phyloP scores from a whole-genome alignment of 2,888 invertebrate species.

The Sphaerophoria rueppellii region DNA sequence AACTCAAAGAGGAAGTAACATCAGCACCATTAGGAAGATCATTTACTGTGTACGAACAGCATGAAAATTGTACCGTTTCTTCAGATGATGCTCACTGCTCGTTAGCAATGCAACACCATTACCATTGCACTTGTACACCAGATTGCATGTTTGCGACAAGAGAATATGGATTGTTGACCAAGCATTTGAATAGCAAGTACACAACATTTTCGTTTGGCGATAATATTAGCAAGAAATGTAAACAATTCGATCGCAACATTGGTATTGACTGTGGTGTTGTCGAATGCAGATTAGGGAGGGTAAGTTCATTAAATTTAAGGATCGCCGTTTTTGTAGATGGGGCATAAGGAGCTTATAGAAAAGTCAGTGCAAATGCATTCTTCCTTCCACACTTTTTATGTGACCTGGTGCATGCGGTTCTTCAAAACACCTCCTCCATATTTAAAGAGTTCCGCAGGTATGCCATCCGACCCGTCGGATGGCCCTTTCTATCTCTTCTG shows the following conservation, averaged over 20 bases:
- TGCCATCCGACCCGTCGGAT: too few species aligned
- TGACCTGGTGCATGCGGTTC: too few species aligned
- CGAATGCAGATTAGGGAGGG: constrained; percentile 58
- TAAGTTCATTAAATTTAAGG: constrained; percentile 17
- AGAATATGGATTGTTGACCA: constrained; percentile 40
- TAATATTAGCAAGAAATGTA: constrained; percentile 49
- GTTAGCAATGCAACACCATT: constrained; percentile 85
- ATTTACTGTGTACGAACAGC: constrained; percentile 24
- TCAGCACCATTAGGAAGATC: not conserved
- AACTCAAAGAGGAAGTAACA: not conserved
- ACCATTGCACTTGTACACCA: constrained; percentile 85
- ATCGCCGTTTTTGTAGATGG: too few species aligned
- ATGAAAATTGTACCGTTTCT: constrained; percentile 26
- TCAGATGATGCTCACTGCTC: constrained; percentile 21
- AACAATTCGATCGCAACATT: constrained; percentile 46
- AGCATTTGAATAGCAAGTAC: constrained; percentile 51
- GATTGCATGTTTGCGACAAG: constrained; percentile 30
- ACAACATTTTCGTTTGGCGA: constrained; percentile 41
- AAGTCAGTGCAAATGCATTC: too few species aligned
- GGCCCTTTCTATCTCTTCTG: too few species aligned
- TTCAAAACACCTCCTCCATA: too few species aligned
- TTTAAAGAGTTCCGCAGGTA: too few species aligned
- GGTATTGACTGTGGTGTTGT: constrained; percentile 54
- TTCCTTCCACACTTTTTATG: too few species aligned
- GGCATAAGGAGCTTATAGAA: too few species aligned